Base-by-base conservation (phyloP, 2,888 invertebrate species). In the Glyphotaelius pellucidus region DNA sequence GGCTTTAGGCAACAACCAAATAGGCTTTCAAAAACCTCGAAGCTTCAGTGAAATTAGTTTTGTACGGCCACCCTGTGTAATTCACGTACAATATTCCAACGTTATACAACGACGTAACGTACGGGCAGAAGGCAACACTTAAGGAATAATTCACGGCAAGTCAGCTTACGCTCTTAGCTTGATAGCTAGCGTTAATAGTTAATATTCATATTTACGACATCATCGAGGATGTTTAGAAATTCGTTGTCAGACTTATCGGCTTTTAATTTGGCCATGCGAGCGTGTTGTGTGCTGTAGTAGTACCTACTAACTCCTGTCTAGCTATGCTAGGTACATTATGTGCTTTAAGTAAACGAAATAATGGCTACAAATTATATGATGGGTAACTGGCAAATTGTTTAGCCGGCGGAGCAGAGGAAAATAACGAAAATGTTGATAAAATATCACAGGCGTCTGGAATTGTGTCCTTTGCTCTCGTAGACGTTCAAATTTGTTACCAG, bases 91-190 rank as follows among this genome's bases (percentile, higher is more conserved):
- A 25, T 67, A 67, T 67, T 67, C 67, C 67, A 25, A 67, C 67
- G 9, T 67, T 67, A 67, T 67, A 67, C 25, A 67, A 7, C 25
- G 67, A 67, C 67, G 67, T 67, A 67, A 67, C 25, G 67, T 67
- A 67, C 9, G 25, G 19, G 52, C 2, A 67, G 1, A 67, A 67
- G 25, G 67, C 67, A 67, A 67, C 67, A 67, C 67, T 67, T 67
- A 67, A 9, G 83, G 35, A 83, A 83, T 83, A 83, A 83, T 83
- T 83, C 32, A 83, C 83, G 35, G 31, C 35, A 35, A 83, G 19
- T 83, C 35, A 25, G 83, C 35, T 83, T 83, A 32, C 83, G 83
- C 83, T 83, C 83, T 83, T 83, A 83, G 83, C 83, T 35, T 35
- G 83, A 83, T 83, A 38, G 83, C 32, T n/a, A 83, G 15, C 83